Conservation (phyloP, 1,140 invertebrate genomes). For the Globodera rostochiensis region DNA sequence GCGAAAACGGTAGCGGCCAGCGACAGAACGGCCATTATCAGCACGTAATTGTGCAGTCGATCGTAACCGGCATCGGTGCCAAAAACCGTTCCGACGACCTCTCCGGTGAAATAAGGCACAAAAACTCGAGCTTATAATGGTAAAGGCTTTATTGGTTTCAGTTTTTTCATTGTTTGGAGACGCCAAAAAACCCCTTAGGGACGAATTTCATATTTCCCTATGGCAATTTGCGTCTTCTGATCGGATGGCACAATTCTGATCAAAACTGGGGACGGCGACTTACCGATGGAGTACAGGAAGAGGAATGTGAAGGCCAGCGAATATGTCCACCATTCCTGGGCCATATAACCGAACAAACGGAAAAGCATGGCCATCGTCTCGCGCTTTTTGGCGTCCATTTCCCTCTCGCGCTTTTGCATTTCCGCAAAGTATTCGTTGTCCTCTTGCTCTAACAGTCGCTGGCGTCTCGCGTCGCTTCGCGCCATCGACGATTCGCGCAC, state of each 20-base stretch:
- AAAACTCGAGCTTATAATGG: constrained; percentile 58
- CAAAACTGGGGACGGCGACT: constrained; percentile 1
- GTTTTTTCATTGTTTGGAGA: too few relatives aligned
- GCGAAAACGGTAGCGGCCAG: constrained; percentile 60
- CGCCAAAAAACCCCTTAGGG: too few relatives aligned
- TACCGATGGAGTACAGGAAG: constrained; percentile 59
- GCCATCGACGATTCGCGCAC: constrained; percentile 48
- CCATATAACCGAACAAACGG: constrained; percentile 52
- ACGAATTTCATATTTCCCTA: too few relatives aligned
- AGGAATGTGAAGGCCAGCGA: constrained; percentile 59
- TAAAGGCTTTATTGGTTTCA: not conserved
- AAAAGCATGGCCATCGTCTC: constrained; percentile 54
- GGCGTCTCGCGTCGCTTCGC: not conserved
- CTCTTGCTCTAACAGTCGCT: constrained; percentile 27
- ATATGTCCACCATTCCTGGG: constrained; percentile 51
- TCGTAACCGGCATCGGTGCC: constrained; percentile 55
- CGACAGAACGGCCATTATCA: constrained; percentile 56
- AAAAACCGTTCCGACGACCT: constrained; percentile 63
- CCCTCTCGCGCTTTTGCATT: constrained; percentile 43
- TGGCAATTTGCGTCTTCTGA: too few relatives aligned
- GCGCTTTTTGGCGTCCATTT: constrained; percentile 49
- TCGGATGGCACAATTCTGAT: too few relatives aligned
- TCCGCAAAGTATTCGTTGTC: constrained; percentile 50
- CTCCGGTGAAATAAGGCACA: constrained; percentile 62
- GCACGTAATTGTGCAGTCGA: constrained; percentile 50